Conservation (phyloP, 2,113 vertebrate genomes). For the Vanacampus margaritifer region DNA sequence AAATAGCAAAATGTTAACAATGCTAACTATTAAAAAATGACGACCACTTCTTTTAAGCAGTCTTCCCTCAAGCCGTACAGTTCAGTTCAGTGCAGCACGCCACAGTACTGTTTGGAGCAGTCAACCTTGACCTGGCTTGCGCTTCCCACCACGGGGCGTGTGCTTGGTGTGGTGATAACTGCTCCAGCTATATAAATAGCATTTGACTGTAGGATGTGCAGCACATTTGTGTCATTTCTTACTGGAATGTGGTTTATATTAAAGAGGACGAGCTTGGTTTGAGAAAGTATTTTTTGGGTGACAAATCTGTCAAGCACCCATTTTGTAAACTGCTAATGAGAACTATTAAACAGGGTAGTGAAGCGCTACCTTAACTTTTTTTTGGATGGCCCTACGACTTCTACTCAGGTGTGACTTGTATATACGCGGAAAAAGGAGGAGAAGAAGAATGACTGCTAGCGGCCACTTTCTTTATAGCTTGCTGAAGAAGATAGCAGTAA, state of each 20-base stretch:
- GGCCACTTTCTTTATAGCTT: too few relatives aligned
- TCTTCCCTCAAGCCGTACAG: background rate
- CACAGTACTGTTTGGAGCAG: background rate
- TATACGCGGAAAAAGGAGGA: too few relatives aligned
- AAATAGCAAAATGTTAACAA: too few relatives aligned
- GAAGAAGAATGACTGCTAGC: too few relatives aligned
- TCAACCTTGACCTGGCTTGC: constrained; percentile 1
- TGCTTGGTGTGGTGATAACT: background rate
- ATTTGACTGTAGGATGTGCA: background rate
- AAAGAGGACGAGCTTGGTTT: background rate
- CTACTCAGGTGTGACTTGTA: too few relatives aligned
- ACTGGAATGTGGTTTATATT: background rate
- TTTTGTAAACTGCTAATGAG: too few relatives aligned
- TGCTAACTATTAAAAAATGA: too few relatives aligned
- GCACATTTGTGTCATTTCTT: background rate
- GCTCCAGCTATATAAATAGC: background rate
- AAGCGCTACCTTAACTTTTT: too few relatives aligned
- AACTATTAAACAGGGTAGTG: too few relatives aligned
- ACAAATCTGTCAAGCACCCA: too few relatives aligned
- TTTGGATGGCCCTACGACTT: too few relatives aligned
- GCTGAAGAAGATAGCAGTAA: too few relatives aligned
- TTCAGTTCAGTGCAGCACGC: background rate
- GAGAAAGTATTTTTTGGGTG: background rate
- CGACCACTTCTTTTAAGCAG: background rate
- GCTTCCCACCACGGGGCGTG: background rate